These are phyloP conservation scores for Malurus melanocephalus DNA, from an alignment of 2,113 vertebrate genomes.

Conservation along the genomic window DNA sequence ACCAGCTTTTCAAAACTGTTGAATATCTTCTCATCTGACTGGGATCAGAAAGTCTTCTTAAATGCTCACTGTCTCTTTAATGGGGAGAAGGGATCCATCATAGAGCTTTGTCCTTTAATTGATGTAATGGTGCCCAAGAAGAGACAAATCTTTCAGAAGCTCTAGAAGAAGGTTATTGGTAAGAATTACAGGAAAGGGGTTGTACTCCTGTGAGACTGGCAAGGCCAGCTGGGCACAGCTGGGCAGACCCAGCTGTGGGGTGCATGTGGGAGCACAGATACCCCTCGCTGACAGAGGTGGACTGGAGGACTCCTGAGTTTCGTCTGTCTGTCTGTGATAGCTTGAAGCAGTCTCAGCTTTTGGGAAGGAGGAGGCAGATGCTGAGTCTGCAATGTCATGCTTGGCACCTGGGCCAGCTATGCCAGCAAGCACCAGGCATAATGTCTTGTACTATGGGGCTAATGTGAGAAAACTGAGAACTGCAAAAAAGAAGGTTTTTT, in stretches of 20 bases:
- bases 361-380: not conserved
- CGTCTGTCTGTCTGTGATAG: not conserved
- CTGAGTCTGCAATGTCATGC: not conserved
- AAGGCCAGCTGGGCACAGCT: not conserved
- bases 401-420: accelerated
- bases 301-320: not conserved
- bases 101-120: not conserved
- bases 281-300: not conserved
- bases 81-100: not conserved
- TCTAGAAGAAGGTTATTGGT: not conserved
- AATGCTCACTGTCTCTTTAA: not conserved
- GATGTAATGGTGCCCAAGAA: not conserved
- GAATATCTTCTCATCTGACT: not conserved
- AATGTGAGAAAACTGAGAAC: not conserved
- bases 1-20: not conserved
- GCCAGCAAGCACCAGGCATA: not conserved
- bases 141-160: not conserved
- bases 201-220: not conserved
- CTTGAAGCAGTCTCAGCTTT: not conserved
- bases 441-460: not conserved
- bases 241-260: not conserved
- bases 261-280: not conserved
- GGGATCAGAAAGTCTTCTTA: not conserved
- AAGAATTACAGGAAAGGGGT: not conserved
- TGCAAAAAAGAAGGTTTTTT: not conserved